Evolutionary conservation across 2,113 vertebrate species (phyloP).

Genomic region (Psammodynastes pulverulentus): DNA sequence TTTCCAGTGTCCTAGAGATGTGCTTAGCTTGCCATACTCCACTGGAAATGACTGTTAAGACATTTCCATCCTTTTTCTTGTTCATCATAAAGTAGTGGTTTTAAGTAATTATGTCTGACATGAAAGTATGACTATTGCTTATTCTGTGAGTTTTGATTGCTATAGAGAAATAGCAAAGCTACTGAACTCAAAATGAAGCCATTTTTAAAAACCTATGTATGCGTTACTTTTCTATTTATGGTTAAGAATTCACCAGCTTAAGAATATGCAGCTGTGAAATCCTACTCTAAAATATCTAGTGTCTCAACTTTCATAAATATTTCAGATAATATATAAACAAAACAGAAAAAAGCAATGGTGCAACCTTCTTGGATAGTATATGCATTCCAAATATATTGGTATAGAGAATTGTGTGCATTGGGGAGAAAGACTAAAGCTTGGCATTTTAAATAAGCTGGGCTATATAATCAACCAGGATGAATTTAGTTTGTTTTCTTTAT

Average conservation of each 20-base stretch:
- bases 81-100: fast-evolving
- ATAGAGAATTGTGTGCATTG: constrained; percentile 8
- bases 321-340: constrained; percentile 59
- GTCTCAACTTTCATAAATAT: constrained; percentile 69
- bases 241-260: constrained; percentile 49
- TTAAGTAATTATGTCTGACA: neutral
- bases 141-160: neutral
- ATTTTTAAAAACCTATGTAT: constrained; percentile 48
- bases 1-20: neutral
- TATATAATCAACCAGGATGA: constrained; percentile 48
- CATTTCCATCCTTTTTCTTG: fast-evolving
- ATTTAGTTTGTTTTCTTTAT: constrained; percentile 68
- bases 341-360: constrained; percentile 53
- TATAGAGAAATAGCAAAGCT: neutral
- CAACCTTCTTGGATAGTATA: constrained; percentile 52
- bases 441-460: constrained; percentile 48
- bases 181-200: neutral
- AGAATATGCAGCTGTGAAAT: constrained; percentile 53
- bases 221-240: constrained; percentile 45
- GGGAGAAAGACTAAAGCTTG: constrained; percentile 42
- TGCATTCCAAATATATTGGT: constrained; percentile 34
- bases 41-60: neutral
- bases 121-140: neutral
- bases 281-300: constrained; percentile 48
- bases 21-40: neutral